A percentile compares a stretch with the other conserved stretches of the same genome.
Conservation (phyloP, 1,140 invertebrate species). For the Leptinotarsa texana region DNA sequence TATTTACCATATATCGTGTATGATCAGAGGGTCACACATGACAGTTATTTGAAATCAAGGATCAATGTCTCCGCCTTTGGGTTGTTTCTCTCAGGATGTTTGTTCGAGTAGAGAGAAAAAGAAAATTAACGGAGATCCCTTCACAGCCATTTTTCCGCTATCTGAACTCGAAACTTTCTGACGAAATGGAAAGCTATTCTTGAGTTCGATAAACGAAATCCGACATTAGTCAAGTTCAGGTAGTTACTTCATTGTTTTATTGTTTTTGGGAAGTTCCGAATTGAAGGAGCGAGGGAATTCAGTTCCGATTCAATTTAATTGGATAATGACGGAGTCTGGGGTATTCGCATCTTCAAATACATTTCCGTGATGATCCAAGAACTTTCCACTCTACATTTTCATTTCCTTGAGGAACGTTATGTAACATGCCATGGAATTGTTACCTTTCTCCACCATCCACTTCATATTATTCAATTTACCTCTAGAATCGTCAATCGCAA, state of each 20-base stretch:
- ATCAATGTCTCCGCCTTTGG: not conserved
- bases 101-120: slow-evolving; percentile 3
- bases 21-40: not conserved
- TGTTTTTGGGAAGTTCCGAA: not conserved
- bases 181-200: not conserved
- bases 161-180: slow-evolving; percentile 3
- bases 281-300: not conserved
- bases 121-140: slow-evolving; percentile 8
- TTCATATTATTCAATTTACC: too few species aligned
- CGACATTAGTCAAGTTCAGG: slow-evolving; percentile 2
- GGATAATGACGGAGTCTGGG: too few species aligned
- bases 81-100: slow-evolving; percentile 2
- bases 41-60: not conserved
- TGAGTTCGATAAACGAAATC: slow-evolving; percentile 6
- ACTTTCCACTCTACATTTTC: too few species aligned
- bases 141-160: slow-evolving; percentile 5
- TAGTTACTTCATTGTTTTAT: slow-evolving; percentile 8
- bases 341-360: too few species aligned
- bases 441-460: too few species aligned
- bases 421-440: too few species aligned
- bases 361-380: too few species aligned
- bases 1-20: not conserved
- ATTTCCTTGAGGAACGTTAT: too few species aligned
- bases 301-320: too few species aligned
- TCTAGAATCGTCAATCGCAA: too few species aligned